Base-by-base conservation (phyloP, 1,140 invertebrate species). In the Cotesia vestalis region DNA sequence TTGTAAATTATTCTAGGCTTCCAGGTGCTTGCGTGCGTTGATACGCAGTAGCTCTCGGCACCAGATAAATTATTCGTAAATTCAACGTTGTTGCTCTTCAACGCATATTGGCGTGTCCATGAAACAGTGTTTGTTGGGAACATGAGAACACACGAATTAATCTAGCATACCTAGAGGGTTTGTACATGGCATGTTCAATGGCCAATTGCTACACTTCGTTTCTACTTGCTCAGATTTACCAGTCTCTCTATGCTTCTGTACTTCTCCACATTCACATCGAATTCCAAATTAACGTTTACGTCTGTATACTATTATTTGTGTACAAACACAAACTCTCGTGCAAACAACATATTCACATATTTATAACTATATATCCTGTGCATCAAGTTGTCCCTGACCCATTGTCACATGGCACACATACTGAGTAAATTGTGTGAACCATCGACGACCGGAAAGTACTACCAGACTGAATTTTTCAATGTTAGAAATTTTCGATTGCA, bases 371-470 rank as follows among this genome's bases (percentile, higher is more conserved):
- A 12, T 51, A 14, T 59, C 38, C 36, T 38, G 34, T 68, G 55
- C 36, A 64, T 57, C 36, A 17, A 11, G 57, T 51, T 51, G 67
- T 60, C 67, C 67, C 67, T 69, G 67, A 69, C 67, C 67, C 57
- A 20, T 38, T 69, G 55, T 61, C 14, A 38, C 36, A 60, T 69
- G 59, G 17, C 61, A 57, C 59, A 69, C 60, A 38, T 14, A 40
- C 67, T 69, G 40, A 11, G 67, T 11, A 60, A 68, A 68, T 35
- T 68, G 53, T 59, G 66, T 68, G 52, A 69, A 8, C 46, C 55
- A 61, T 60, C 60, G 46, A 8, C 67, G 35, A 60, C n/a, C 27
- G 38, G 67, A 61, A 60, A 69, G 60, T 40, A 38, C 67, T 17
- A 17, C 17, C 17, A 59, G 36, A 69, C 55, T 35, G 57, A 61